Evolutionary conservation across 1,140 invertebrate genomes (phyloP), one percentile per base, ranked within the genome.

Genomic region (Maconellicoccus hirsutus): DNA sequence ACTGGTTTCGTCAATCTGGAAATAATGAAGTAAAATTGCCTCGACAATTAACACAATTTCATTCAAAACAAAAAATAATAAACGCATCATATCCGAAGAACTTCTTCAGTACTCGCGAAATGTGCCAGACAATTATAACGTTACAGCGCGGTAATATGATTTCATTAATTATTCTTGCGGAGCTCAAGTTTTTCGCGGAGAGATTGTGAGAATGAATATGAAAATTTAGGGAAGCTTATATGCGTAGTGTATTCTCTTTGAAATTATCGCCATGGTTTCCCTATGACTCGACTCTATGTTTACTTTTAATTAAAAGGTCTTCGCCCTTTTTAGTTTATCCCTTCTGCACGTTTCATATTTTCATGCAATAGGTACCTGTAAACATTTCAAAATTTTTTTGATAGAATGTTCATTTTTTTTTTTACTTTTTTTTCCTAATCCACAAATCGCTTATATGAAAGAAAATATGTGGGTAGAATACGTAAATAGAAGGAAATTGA

Each of bases 11-110:
- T 19, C 42, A 52, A 52, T 16, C 42, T 33, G 42, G 42, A 16
- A 52, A 52, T 52, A 52, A 52, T 52, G n/a, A 52, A 52, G 42
- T 52, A 52, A 52, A 52, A 52, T 52, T 52, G n/a, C 42, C 42
- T 52, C 42, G 42, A 52, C 42, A 52, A 8, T 52, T 52, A 3
- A 52, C 42, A 52, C 6, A 52, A 52, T 52, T 16, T 52, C 42
- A 52, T 16, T 52, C 42, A 19, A 2, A 16, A 16, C n/a, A 52
- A 16, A 16, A 52, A 52, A 52, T 19, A 6, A 52, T 52, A 19
- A 52, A 52, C 16, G 16, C 42, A 16, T 52, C 42, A 19, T 52
- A n/a, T n/a, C n/a, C n/a, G n/a, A n/a, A n/a, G n/a, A n/a, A n/a
- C n/a, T n/a, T n/a, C n/a, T n/a, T n/a, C n/a, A n/a, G n/a, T n/a